phyloP scores from a whole-genome alignment of 1,140 invertebrate species.

The Lucilia sericata region DNA sequence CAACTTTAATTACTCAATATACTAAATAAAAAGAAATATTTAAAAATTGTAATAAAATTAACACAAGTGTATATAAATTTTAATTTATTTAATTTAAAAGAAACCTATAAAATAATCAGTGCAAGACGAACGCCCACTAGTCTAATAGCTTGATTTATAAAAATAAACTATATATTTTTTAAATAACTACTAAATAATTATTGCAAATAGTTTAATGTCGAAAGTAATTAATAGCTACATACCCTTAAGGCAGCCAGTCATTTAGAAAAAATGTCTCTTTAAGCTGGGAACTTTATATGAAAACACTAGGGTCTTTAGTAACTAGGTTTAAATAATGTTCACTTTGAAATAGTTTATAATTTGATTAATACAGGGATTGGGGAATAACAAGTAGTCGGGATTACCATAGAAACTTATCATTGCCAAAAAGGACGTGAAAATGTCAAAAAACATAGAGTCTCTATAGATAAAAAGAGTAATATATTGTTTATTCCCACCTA shows the following conservation, averaged over 20 bases:
- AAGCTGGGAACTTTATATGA: neutral
- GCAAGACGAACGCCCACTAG: neutral
- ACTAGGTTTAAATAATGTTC: neutral
- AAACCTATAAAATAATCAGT: neutral
- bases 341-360: too few relatives aligned
- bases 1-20: slow-evolving; percentile 11
- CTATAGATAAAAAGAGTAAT: too few relatives aligned
- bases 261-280: neutral
- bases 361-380: too few relatives aligned
- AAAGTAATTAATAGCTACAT: neutral
- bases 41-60: slow-evolving; percentile 3
- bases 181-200: neutral
- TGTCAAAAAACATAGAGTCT: too few relatives aligned
- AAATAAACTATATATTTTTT: neutral
- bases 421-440: too few relatives aligned
- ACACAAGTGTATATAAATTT: neutral
- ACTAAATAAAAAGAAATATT: neutral
- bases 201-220: slow-evolving; percentile 2
- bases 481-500: too few relatives aligned
- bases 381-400: too few relatives aligned
- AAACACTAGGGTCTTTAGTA: neutral
- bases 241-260: neutral
- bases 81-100: neutral
- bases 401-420: too few relatives aligned
- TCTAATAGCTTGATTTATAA: neutral